Base-by-base conservation (phyloP, 2,797 vertebrate species). In the Tarsius wallacei region DNA sequence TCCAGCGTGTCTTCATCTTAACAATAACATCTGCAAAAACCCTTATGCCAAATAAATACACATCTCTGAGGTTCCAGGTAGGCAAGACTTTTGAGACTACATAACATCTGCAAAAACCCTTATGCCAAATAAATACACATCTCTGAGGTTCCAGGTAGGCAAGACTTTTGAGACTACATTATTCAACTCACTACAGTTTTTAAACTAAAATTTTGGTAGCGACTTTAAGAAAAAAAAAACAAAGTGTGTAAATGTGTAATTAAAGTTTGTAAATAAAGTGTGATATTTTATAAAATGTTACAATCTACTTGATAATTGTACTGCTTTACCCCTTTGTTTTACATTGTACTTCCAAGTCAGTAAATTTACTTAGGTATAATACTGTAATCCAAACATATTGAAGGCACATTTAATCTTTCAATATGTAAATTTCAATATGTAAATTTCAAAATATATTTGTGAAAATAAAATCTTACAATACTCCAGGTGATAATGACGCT, bases 401-500 rank as follows among this genome's bases (percentile, higher is more conserved):
- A 74, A 68, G 31, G 21, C 49, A 47, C 26, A 81, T 76, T 82
- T 89, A 76, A 49, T 36, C 1, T 89, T 33, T 85, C 6, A 63
- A 70, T 63, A 42, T 42, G 42, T 42, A 42, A 42, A 42, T 90
- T 90, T 63, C 33, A 63, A 16, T 49, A 63, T 51, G 19, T 68
- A 63, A 36, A 91, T 93, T 93, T 78, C 10, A 66, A 89, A 90
- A 78, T 78, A 83, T 51, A 22, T 88, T 86, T 84, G 12, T 28
- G 21, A 21, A 81, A 93, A 77, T 70, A 42, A 94, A 92, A 81
- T 74, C 7, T 87, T 31, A 59, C 42, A 42, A 42, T 82, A 12
- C 6, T 76, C 31, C 28, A 42, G 21, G 9, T 81, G 5, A 91
- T 80, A 78, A 71, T 51, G 5, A 12, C 87, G 5, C 14, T 70